A percentile compares a stretch with the other conserved stretches of the same genome.
Evolutionary conservation across 2,888 invertebrate genomes (phyloP).

Genomic region (Hofmannophila pseudospretella): DNA sequence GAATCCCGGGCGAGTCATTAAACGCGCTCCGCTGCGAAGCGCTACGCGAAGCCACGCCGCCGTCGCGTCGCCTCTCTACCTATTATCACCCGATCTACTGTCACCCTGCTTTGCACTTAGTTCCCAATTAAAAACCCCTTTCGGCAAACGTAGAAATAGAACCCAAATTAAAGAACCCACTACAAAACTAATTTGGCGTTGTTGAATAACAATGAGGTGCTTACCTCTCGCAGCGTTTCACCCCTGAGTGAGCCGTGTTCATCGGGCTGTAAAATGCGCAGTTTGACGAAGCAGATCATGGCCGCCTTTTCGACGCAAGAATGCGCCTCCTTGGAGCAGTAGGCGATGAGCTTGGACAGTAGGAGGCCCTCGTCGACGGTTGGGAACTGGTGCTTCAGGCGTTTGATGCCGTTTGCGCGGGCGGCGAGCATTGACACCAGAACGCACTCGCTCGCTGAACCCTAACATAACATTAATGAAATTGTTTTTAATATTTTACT

Average conservation of each 20-base stretch:
- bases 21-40: constrained; percentile 40
- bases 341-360: constrained; percentile 95
- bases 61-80: constrained; percentile 41
- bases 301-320: constrained; percentile 96
- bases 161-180: constrained; percentile 1
- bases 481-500: constrained; percentile 2
- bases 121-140: constrained; percentile 28
- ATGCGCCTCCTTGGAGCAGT: constrained; percentile 93
- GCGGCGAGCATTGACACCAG: constrained; percentile 95
- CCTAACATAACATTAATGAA: too few species aligned
- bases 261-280: constrained; percentile 93
- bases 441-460: constrained; percentile 97
- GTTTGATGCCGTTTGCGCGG: constrained; percentile 90
- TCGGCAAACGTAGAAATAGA: background rate
- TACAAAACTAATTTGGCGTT: constrained; percentile 3
- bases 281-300: constrained; percentile 95
- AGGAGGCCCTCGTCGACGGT: constrained; percentile 93
- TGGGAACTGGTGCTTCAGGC: constrained; percentile 90
- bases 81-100: constrained; percentile 66
- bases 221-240: constrained; percentile 86
- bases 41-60: constrained; percentile 5
- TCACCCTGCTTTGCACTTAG: constrained; percentile 35
- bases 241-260: constrained; percentile 89
- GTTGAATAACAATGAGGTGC: constrained; percentile 8
- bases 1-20: constrained; percentile 67